Evolutionary conservation across 2,113 vertebrate genomes (phyloP).

Genomic region (Dasypus novemcinctus): DNA sequence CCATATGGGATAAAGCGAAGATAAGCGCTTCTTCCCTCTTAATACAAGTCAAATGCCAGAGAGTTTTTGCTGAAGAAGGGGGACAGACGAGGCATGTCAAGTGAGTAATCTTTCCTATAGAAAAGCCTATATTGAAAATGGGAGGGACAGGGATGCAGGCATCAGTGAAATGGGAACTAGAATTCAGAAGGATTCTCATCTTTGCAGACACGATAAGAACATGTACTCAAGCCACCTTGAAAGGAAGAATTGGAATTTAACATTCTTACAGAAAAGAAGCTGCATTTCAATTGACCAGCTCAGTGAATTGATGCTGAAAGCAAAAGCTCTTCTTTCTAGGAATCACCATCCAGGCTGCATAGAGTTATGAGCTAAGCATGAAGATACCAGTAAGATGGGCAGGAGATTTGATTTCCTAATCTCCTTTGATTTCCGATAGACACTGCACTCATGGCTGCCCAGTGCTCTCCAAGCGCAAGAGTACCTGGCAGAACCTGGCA

Average conservation of each 20-base stretch:
- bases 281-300: accelerated
- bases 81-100: neutral
- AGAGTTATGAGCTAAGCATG: too few species aligned
- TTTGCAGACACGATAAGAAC: neutral
- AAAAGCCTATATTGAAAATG: neutral
- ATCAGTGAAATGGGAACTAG: neutral
- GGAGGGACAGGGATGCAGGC: accelerated
- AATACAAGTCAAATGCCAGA: neutral
- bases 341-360: accelerated
- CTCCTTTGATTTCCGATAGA: too few species aligned
- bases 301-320: neutral
- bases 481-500: too few species aligned
- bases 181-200: too few species aligned
- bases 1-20: too few species aligned
- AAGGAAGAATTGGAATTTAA: neutral
- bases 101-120: neutral
- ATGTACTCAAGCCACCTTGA: neutral
- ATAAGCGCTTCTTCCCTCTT: neutral
- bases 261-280: too few species aligned
- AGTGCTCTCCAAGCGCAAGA: neutral
- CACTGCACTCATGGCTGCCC: accelerated
- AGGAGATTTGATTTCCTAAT: neutral
- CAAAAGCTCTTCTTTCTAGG: neutral
- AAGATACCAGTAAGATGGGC: accelerated
- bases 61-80: neutral